These are phyloP conservation scores for Thunnus maccoyii DNA, from an alignment of 2,113 vertebrate genomes.

Conservation along the genomic window DNA sequence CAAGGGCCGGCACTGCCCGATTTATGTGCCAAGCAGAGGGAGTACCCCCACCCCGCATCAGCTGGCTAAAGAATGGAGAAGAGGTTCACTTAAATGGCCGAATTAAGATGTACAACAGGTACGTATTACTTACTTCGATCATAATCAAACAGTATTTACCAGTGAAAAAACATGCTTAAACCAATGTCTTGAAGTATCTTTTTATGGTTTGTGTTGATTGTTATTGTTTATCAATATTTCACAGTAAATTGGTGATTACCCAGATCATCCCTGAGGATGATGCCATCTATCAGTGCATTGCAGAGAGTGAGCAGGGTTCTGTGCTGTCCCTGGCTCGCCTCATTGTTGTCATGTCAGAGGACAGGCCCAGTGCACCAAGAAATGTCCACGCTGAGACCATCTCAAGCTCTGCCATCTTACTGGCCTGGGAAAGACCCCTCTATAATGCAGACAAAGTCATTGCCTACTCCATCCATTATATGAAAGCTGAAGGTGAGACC, in stretches of 20 bases:
- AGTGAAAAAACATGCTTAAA: background rate
- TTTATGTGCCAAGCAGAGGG: conserved; percentile 97
- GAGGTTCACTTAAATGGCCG: conserved; percentile 95
- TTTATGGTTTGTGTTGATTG: conserved; percentile 7
- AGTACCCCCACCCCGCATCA: conserved; percentile 90
- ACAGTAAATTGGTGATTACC: conserved; percentile 97
- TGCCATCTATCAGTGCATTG: conserved; percentile 97
- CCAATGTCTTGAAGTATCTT: background rate
- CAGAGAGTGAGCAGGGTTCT: conserved; percentile 92
- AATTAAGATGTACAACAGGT: conserved; percentile 99
- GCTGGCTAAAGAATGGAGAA: conserved; percentile 96
- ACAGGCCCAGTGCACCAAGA: conserved; percentile 94
- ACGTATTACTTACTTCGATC: background rate
- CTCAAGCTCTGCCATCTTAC: conserved; percentile 97
- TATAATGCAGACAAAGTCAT: conserved; percentile 98
- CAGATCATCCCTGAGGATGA: conserved; percentile 99
- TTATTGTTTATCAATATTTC: conserved; percentile 18
- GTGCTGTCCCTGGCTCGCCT: conserved; percentile 92
- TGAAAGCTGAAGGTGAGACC: conserved; percentile 95
- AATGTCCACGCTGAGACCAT: conserved; percentile 95
- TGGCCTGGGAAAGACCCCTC: conserved; percentile 95
- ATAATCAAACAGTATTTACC: background rate
- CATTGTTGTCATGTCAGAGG: conserved; percentile 97
- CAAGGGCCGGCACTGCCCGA: conserved; percentile 95
- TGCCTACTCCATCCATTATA: conserved; percentile 98